Conservation (phyloP, 2,888 invertebrate species). For the Dugesia japonica region DNA sequence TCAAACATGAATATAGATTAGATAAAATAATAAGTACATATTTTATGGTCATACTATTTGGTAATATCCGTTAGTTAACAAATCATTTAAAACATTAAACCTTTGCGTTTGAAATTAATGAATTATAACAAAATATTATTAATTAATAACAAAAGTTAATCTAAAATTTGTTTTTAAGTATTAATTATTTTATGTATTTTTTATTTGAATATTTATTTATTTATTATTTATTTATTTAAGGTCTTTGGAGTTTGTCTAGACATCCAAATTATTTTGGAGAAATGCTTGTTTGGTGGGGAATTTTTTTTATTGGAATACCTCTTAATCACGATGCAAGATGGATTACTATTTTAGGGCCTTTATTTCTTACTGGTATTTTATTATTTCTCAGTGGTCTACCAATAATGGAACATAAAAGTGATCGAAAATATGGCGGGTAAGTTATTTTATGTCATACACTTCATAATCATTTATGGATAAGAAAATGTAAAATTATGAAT, state of each 20-base stretch:
- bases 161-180: neutral
- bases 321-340: conserved; percentile 7
- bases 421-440: conserved; percentile 42
- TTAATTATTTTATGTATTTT: neutral
- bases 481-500: neutral
- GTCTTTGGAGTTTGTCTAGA: conserved; percentile 43
- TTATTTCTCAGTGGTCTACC: conserved; percentile 47
- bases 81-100: too few species aligned
- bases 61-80: too few species aligned
- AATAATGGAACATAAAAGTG: conserved; percentile 41
- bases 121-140: too few species aligned
- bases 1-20: too few species aligned
- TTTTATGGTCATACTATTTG: too few species aligned
- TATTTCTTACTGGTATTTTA: conserved; percentile 44
- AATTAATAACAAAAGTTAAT: too few species aligned
- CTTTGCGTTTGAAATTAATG: too few species aligned
- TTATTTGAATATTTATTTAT: too few species aligned
- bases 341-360: conserved; percentile 41
- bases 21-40: too few species aligned
- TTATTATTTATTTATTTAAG: conserved; percentile 30
- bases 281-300: conserved; percentile 44
- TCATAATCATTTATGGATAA: neutral
- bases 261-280: conserved; percentile 47
- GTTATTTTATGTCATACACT: neutral
- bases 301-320: conserved; percentile 38